These are phyloP conservation scores for Oryzias curvinotus DNA, from an alignment of 2,113 vertebrate genomes.

Conservation along the genomic window DNA sequence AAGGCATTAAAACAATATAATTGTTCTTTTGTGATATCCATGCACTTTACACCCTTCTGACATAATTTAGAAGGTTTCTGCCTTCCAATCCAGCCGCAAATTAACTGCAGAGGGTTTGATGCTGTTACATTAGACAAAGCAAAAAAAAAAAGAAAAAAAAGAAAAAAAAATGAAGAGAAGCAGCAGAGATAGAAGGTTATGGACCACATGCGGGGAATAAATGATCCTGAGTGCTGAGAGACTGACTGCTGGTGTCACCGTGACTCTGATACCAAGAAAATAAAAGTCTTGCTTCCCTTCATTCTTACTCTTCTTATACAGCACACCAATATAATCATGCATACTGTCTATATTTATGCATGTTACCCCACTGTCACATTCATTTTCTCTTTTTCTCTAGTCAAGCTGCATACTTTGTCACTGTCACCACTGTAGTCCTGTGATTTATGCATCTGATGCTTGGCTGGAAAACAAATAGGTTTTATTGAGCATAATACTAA, in stretches of 20 bases:
- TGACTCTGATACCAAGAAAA: slow-evolving; percentile 20
- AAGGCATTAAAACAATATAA: too few species aligned
- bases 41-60: slow-evolving; percentile 10
- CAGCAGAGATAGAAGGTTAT: slow-evolving; percentile 52
- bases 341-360: not conserved
- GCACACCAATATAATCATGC: not conserved
- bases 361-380: not conserved
- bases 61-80: slow-evolving; percentile 36
- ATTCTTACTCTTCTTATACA: slow-evolving; percentile 1
- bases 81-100: slow-evolving; percentile 56
- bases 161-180: slow-evolving; percentile 39
- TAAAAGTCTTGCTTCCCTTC: slow-evolving; percentile 5
- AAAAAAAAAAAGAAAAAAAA: not conserved
- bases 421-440: not conserved
- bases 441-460: slow-evolving; percentile 30
- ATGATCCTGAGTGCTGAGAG: slow-evolving; percentile 39
- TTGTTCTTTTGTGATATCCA: not conserved
- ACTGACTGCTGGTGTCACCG: slow-evolving; percentile 18
- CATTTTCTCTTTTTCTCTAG: not conserved
- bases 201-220: slow-evolving; percentile 49
- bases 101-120: slow-evolving; percentile 58
- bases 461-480: slow-evolving; percentile 11
- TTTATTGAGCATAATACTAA: slow-evolving; percentile 5
- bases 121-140: slow-evolving; percentile 39
- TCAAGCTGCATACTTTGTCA: slow-evolving; percentile 1